A percentile compares a stretch with the other conserved stretches of the same genome.
These are phyloP conservation scores for Oligia fasciuncula DNA, from an alignment of 2,888 invertebrate species.

Conservation along the genomic window DNA sequence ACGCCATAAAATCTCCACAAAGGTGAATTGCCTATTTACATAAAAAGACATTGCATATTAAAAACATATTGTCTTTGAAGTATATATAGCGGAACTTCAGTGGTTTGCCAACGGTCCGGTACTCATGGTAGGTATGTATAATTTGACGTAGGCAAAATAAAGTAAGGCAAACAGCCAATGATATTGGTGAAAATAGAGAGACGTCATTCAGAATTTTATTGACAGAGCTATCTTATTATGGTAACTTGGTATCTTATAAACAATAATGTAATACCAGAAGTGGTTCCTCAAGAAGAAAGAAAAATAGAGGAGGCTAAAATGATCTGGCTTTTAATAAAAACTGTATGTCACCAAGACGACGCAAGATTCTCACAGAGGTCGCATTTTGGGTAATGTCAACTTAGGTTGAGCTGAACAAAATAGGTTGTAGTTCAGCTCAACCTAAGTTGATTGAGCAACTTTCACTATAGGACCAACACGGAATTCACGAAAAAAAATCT, in stretches of 20 bases:
- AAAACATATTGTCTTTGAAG: conserved; percentile 34
- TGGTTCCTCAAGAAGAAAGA: not conserved
- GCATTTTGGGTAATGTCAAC: not conserved
- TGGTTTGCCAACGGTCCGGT: conserved; percentile 33
- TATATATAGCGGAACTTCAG: conserved; percentile 24
- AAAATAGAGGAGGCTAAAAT: not conserved
- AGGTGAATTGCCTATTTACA: conserved; percentile 28
- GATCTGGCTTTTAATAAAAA: not conserved
- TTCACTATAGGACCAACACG: too few relatives aligned
- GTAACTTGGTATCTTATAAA: not conserved
- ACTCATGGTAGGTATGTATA: conserved; percentile 3
- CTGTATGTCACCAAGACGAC: not conserved
- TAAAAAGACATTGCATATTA: conserved; percentile 13
- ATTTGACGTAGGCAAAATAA: conserved; percentile 55
- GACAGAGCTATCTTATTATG: conserved; percentile 18
- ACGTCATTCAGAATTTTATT: conserved; percentile 39
- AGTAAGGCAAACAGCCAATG: conserved; percentile 68
- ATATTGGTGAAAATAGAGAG: conserved; percentile 69
- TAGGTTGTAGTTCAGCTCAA: too few relatives aligned
- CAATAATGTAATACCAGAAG: not conserved
- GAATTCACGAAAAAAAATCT: too few relatives aligned
- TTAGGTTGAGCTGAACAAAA: not conserved
- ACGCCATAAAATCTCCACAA: conserved; percentile 9
- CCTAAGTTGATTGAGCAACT: too few relatives aligned
- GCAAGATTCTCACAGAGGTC: not conserved